Percentiles rank a stretch among this genome's conserved stretches.
Conservation (phyloP, 2,113 vertebrate species). For the Vulpes ferrilata region DNA sequence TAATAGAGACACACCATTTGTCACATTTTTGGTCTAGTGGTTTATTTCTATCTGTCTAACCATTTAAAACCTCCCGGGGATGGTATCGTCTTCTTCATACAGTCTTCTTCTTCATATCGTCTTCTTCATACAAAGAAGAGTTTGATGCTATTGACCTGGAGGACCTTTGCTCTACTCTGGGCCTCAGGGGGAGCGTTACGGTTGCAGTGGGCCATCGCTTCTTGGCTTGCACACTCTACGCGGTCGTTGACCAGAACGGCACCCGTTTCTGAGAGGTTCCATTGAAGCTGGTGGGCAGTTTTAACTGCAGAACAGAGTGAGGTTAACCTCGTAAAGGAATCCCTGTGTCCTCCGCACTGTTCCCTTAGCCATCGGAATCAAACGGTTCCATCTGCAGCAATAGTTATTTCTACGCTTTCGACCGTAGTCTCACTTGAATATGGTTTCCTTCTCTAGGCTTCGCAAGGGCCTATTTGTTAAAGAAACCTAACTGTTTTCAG, state of each 20-base stretch:
- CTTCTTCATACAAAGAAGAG: neutral
- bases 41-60: constrained; percentile 1
- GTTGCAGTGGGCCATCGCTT: neutral
- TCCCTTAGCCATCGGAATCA: neutral
- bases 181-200: neutral
- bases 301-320: neutral
- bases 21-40: neutral
- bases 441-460: neutral
- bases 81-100: neutral
- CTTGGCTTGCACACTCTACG: neutral
- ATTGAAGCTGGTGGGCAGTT: neutral
- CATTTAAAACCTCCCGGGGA: neutral
- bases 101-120: neutral
- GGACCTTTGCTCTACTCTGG: neutral
- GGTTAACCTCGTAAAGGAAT: neutral
- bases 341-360: neutral
- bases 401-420: neutral
- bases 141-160: neutral
- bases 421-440: neutral
- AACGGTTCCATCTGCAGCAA: neutral
- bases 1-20: neutral
- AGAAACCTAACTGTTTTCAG: neutral
- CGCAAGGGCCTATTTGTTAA: neutral
- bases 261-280: neutral
- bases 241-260: neutral